phyloP scores from a whole-genome alignment of 1,140 invertebrate species.

The Listronotus bonariensis region DNA sequence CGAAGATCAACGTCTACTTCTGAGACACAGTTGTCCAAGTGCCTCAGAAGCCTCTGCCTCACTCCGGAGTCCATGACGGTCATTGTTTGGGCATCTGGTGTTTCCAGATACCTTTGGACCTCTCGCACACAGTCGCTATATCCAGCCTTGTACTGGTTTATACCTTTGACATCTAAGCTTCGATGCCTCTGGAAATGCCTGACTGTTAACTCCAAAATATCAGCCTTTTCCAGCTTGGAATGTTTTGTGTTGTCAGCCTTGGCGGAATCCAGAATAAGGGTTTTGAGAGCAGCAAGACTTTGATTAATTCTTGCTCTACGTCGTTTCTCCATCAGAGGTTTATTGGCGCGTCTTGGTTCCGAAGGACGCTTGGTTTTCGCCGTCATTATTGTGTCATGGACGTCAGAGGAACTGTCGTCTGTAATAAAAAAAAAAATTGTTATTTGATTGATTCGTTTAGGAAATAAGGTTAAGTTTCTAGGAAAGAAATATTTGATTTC shows the following conservation, averaged over 20 bases:
- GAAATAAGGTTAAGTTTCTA: too few species aligned
- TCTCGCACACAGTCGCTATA: slow-evolving; percentile 83
- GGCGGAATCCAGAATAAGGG: slow-evolving; percentile 71
- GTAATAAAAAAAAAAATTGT: not conserved
- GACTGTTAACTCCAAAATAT: slow-evolving; percentile 91
- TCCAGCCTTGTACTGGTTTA: slow-evolving; percentile 67
- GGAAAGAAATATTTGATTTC: too few species aligned
- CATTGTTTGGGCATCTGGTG: slow-evolving; percentile 68
- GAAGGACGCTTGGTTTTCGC: slow-evolving; percentile 49
- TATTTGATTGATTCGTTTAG: too few species aligned
- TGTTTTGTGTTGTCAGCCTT: slow-evolving; percentile 75
- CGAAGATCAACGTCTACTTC: slow-evolving; percentile 71
- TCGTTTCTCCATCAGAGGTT: slow-evolving; percentile 91
- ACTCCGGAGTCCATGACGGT: slow-evolving; percentile 68
- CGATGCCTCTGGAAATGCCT: slow-evolving; percentile 79
- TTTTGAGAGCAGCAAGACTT: slow-evolving; percentile 83
- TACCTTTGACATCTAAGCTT: slow-evolving; percentile 65
- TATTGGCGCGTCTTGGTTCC: slow-evolving; percentile 67
- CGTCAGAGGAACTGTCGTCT: slow-evolving; percentile 35
- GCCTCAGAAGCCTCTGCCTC: slow-evolving; percentile 70
- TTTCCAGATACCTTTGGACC: slow-evolving; percentile 68
- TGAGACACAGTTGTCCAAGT: slow-evolving; percentile 72
- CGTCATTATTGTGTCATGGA: slow-evolving; percentile 48
- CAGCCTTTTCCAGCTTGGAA: slow-evolving; percentile 88
- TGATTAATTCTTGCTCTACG: slow-evolving; percentile 87